Conservation (phyloP, 2,888 invertebrate genomes). For the Lepidocyrtoides sp. region DNA sequence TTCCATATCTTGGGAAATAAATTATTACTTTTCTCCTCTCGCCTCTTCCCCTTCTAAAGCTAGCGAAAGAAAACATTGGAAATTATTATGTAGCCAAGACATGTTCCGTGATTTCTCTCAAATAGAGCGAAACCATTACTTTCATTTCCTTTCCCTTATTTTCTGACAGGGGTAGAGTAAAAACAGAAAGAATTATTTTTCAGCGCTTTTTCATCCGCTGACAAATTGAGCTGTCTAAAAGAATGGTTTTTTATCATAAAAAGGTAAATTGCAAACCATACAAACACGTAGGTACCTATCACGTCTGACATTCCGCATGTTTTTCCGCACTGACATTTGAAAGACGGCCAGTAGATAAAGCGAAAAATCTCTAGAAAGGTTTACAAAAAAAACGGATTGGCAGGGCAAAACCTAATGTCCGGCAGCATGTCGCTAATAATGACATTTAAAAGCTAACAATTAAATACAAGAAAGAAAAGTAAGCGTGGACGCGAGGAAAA, state of each 20-base stretch:
- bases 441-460: slow-evolving; percentile 11
- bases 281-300: background rate
- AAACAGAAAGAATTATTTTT: slow-evolving; percentile 46
- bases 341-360: slow-evolving; percentile 15
- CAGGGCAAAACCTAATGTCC: background rate
- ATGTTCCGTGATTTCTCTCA: slow-evolving; percentile 51
- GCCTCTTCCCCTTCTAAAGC: background rate
- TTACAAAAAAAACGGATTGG: background rate
- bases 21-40: slow-evolving; percentile 25
- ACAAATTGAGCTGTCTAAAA: slow-evolving; percentile 52
- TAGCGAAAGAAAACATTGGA: slow-evolving; percentile 3
- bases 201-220: slow-evolving; percentile 11
- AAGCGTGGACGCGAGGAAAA: background rate
- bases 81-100: slow-evolving; percentile 56
- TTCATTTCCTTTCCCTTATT: slow-evolving; percentile 43
- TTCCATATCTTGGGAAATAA: slow-evolving; percentile 66
- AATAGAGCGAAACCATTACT: slow-evolving; percentile 50
- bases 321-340: background rate
- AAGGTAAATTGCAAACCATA: background rate
- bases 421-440: background rate
- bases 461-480: background rate
- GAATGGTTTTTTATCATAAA: slow-evolving; percentile 33
- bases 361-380: background rate
- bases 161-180: background rate
- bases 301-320: background rate